Evolutionary conservation across 2,888 invertebrate genomes (phyloP), one percentile per base, ranked within the genome.

Genomic region (Smittia aterrima): DNA sequence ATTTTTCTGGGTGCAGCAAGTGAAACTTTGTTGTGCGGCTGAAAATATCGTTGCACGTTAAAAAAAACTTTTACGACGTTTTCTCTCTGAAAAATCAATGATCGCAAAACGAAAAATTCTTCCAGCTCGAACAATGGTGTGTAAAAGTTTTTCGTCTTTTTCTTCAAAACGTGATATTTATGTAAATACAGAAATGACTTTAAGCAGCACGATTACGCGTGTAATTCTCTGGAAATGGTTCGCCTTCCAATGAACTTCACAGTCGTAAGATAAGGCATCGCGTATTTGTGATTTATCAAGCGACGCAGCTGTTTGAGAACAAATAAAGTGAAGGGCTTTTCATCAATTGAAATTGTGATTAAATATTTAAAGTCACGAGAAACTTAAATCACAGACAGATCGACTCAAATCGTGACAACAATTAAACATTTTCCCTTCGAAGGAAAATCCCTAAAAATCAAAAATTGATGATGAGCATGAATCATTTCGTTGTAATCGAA

Each of bases 131-230:
- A 47, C 47, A 47, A 47, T 47, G 47, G 16, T n/a, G 47, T 47
- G 16, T 47, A 47, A 47, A 47, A 47, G 16, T 16, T 58, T 9
- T 22, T 13, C 18, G 9, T 58, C 58, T 32, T 3, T 58, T 24
- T 58, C 9, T 18, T 7, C 13, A 18, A 18, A 58, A 58, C 58
- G 58, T 58, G 58, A 58, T 58, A 24, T 58, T 18, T 58, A 58
- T 24, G 58, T 58, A 58, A 58, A 58, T 24, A 58, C 24, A 4
- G 58, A 11, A 18, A 58, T 4, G 11, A 58, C 13, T 53, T 22
- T 16, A 58, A 58, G 20, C 24, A 58, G 20, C 58, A 18, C 58
- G 58, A 58, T 58, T 47, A 47, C 47, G 47, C 47, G 47, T 47
- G 47, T 47, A 47, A 16, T 47, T 47, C 47, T n/a, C n/a, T 47